Conservation (phyloP, 2,888 invertebrate species). For the Drosophila paranaensis region DNA sequence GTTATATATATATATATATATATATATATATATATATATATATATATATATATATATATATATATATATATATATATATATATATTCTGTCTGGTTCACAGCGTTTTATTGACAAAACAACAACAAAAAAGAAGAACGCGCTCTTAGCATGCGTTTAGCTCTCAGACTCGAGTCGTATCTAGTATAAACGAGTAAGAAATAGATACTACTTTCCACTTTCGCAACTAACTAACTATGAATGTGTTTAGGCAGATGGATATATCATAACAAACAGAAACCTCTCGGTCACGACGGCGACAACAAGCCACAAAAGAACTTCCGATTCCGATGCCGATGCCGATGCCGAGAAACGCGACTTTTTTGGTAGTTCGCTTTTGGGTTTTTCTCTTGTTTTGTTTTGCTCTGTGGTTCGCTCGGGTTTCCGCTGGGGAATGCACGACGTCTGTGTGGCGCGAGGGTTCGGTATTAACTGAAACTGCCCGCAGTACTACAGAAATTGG, state of each 20-base stretch:
- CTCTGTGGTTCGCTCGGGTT: conserved; percentile 46
- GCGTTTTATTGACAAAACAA: conserved; percentile 76
- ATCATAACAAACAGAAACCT: conserved; percentile 66
- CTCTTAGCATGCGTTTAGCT: conserved; percentile 55
- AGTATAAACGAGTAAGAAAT: conserved; percentile 17
- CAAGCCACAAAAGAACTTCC: conserved; percentile 69
- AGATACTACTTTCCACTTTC: conserved; percentile 71
- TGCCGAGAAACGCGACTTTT: conserved; percentile 43
- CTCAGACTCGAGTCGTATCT: conserved; percentile 55
- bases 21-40: neutral
- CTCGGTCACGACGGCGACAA: conserved; percentile 68
- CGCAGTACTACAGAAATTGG: conserved; percentile 71
- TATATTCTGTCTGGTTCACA: conserved; percentile 31
- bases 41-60: no score
- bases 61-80: neutral
- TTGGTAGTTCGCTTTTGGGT: conserved; percentile 42
- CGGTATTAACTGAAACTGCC: conserved; percentile 69
- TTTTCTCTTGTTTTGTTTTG: conserved; percentile 35
- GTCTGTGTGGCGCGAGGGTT: conserved; percentile 76
- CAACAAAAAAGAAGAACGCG: conserved; percentile 57
- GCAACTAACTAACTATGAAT: conserved; percentile 49
- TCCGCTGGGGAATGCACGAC: conserved; percentile 37
- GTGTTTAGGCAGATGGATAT: conserved; percentile 31
- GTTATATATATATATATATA: no score
- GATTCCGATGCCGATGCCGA: conserved; percentile 46